Evolutionary conservation across 2,113 vertebrate species (phyloP).

Genomic region (Apodemus sylvaticus): DNA sequence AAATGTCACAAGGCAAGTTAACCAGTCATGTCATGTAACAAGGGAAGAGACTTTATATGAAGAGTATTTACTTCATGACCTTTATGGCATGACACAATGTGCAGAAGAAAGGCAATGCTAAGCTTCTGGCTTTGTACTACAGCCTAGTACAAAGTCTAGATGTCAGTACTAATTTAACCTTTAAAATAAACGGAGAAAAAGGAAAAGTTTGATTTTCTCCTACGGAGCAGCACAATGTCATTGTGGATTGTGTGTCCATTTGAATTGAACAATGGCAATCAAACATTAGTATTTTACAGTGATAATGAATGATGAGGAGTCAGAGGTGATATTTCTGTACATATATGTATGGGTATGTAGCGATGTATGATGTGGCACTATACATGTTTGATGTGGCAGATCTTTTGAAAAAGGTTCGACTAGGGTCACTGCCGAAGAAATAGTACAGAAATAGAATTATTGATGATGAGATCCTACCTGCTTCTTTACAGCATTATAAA

Average conservation of each 20-base stretch:
- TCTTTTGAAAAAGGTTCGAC: not conserved
- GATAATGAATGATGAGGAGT: not conserved
- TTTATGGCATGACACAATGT: not conserved
- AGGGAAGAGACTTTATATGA: not conserved
- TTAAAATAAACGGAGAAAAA: conserved; percentile 26
- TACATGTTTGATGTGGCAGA: not conserved
- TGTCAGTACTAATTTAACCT: not conserved
- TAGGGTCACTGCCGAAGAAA: not conserved
- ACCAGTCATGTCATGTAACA: not conserved
- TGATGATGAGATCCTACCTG: not conserved
- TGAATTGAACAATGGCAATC: not conserved
- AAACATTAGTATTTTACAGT: not conserved
- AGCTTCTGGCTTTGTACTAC: not conserved
- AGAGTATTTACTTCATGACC: not conserved
- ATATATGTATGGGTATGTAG: not conserved
- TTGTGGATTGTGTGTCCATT: not conserved
- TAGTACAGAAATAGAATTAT: not conserved
- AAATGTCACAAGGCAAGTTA: conserved; percentile 24
- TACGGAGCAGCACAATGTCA: not conserved
- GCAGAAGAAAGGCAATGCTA: not conserved
- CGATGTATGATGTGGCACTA: not conserved
- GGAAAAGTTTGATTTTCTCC: not conserved
- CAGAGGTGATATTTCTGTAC: not conserved
- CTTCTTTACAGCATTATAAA: not conserved
- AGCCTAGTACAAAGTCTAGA: not conserved